A percentile compares a stretch with the other conserved stretches of the same genome.
phyloP scores from a whole-genome alignment of 2,888 invertebrate genomes.

The Lasioglossum figueresi region DNA sequence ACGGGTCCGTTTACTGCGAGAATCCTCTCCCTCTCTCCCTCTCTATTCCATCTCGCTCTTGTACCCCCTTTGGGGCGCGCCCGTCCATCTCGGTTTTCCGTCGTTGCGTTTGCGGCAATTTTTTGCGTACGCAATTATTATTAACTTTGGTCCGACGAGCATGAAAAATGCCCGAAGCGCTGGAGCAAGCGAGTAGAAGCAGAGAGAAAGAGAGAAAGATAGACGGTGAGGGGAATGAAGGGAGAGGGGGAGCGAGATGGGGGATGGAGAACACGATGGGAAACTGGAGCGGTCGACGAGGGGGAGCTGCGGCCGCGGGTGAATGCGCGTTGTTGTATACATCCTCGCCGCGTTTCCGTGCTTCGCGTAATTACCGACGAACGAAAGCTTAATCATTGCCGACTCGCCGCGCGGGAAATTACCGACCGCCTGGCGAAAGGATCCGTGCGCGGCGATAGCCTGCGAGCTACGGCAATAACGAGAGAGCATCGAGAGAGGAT shows the following conservation, averaged over 20 bases:
- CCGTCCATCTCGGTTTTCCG: slow-evolving; percentile 33
- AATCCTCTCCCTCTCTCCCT: background rate
- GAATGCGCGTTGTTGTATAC: slow-evolving; percentile 59
- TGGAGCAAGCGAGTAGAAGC: background rate
- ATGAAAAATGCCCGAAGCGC: slow-evolving; percentile 5
- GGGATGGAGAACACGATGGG: slow-evolving; percentile 1
- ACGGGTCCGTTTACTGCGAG: slow-evolving; percentile 2
- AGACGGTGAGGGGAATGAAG: background rate
- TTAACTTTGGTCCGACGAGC: slow-evolving; percentile 44
- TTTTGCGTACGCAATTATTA: slow-evolving; percentile 64
- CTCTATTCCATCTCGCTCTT: background rate
- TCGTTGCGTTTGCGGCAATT: slow-evolving; percentile 33
- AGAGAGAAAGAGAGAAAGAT: background rate
- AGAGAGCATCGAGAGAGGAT: slow-evolving; percentile 58
- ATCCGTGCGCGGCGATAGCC: slow-evolving; percentile 55
- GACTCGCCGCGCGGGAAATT: slow-evolving; percentile 71
- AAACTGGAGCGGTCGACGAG: background rate
- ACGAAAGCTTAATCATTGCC: slow-evolving; percentile 69
- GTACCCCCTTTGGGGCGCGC: background rate
- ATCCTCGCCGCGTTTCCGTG: slow-evolving; percentile 60
- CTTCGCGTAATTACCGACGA: slow-evolving; percentile 65
- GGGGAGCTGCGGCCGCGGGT: slow-evolving; percentile 39
- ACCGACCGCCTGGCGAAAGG: slow-evolving; percentile 62
- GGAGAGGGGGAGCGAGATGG: background rate
- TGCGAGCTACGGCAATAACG: slow-evolving; percentile 52